A percentile compares a stretch with the other conserved stretches of the same genome.
Conservation (phyloP, 1,140 invertebrate species). For the Panonychus citri region DNA sequence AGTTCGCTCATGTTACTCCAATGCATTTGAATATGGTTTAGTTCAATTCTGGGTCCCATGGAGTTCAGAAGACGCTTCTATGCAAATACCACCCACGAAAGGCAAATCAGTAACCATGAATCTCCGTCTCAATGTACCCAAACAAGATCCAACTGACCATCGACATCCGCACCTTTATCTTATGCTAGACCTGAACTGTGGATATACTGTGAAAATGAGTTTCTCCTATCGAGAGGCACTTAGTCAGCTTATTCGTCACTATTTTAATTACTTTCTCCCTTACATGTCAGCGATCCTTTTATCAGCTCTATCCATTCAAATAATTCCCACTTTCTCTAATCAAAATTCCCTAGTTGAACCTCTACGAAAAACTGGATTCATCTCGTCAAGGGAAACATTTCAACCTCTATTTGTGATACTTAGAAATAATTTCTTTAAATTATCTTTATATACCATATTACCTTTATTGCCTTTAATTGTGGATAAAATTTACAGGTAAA, state of each 20-base stretch:
- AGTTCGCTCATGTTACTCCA: conserved; percentile 2
- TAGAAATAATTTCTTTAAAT: not conserved
- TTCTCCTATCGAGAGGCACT: conserved; percentile 1
- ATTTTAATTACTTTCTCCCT: conserved; percentile 1
- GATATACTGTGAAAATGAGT: conserved; percentile 1
- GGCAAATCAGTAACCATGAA: not conserved
- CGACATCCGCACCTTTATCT: not conserved
- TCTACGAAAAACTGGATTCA: not conserved
- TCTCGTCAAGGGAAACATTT: not conserved
- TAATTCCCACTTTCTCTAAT: not conserved
- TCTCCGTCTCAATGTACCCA: conserved; percentile 2
- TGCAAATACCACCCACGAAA: not conserved
- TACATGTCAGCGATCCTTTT: not conserved
- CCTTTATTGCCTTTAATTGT: not conserved
- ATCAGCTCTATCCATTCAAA: not conserved
- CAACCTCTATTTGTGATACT: not conserved
- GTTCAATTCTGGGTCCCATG: conserved; percentile 2
- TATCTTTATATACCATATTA: not conserved
- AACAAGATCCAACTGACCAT: not conserved
- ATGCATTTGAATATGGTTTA: not conserved
- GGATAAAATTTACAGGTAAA: not conserved
- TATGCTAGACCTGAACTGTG: conserved; percentile 9
- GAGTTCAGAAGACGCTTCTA: not conserved
- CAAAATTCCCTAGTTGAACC: not conserved
- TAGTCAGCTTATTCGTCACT: conserved; percentile 8